These are phyloP conservation scores for Oxyteleia sp. DNA, from an alignment of 2,888 invertebrate genomes.

Conservation along the genomic window DNA sequence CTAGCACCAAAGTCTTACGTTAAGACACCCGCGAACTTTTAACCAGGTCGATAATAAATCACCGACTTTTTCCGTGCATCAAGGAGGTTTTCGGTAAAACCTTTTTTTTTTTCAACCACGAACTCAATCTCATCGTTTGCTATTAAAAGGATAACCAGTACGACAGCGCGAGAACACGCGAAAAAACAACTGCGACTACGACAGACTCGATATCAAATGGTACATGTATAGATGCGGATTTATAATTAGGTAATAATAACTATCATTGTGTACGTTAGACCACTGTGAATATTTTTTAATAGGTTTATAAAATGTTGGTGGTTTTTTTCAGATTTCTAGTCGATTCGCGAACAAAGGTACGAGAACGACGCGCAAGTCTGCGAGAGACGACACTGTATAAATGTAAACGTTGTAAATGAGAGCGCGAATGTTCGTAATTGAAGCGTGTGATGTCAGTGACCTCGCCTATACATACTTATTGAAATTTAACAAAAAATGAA, in stretches of 20 bases:
- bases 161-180: conserved; percentile 5
- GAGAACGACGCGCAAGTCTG: conserved; percentile 45
- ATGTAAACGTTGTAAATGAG: conserved; percentile 63
- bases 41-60: conserved; percentile 10
- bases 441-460: conserved; percentile 39
- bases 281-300: conserved; percentile 86
- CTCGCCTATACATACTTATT: conserved; percentile 63
- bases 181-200: conserved; percentile 40
- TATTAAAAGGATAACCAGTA: conserved; percentile 17
- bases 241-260: conserved; percentile 59
- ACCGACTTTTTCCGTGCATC: conserved; percentile 22
- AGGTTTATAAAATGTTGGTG: conserved; percentile 85
- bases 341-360: conserved; percentile 74
- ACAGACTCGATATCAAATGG: conserved; percentile 65
- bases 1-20: conserved; percentile 26
- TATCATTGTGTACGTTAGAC: conserved; percentile 83
- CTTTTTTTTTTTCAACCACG: no score
- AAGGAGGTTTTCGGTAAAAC: not conserved
- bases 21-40: conserved; percentile 16
- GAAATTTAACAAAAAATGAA: conserved; percentile 39
- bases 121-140: conserved; percentile 45
- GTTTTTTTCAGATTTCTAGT: conserved; percentile 79
- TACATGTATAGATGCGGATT: conserved; percentile 68
- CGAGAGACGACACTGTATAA: conserved; percentile 58
- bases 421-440: conserved; percentile 28